Percentiles rank a stretch among this genome's conserved stretches.
These are phyloP conservation scores for Nemurella pictetii DNA, from an alignment of 2,888 invertebrate genomes.

Conservation along the genomic window DNA sequence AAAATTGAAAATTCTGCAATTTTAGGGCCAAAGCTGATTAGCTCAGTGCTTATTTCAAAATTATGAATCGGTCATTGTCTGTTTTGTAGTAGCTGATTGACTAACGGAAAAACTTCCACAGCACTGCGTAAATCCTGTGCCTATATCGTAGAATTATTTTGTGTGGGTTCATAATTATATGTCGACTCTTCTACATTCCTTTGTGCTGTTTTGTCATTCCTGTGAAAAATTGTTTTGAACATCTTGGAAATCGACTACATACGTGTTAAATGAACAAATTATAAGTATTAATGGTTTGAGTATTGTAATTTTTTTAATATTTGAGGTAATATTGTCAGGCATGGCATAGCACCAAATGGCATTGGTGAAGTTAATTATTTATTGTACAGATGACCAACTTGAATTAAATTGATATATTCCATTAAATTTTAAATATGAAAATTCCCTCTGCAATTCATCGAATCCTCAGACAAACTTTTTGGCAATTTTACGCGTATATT, in stretches of 20 bases:
- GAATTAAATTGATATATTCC: neutral
- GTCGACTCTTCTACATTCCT: neutral
- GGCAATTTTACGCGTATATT: neutral
- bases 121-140: neutral
- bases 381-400: neutral
- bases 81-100: too few relatives aligned
- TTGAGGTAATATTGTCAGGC: neutral
- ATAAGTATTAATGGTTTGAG: neutral
- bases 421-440: too few relatives aligned
- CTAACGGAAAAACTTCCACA: neutral
- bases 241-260: neutral
- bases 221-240: neutral
- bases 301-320: neutral
- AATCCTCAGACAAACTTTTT: too few relatives aligned
- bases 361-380: neutral
- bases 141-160: neutral
- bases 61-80: neutral
- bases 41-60: too few relatives aligned
- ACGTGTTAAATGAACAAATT: neutral
- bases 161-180: neutral
- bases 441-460: too few relatives aligned
- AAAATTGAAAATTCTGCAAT: too few relatives aligned
- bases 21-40: too few relatives aligned
- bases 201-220: neutral
- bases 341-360: neutral